Conservation (phyloP, 2,888 invertebrate genomes). For the Sinodicranocentrus sp. region DNA sequence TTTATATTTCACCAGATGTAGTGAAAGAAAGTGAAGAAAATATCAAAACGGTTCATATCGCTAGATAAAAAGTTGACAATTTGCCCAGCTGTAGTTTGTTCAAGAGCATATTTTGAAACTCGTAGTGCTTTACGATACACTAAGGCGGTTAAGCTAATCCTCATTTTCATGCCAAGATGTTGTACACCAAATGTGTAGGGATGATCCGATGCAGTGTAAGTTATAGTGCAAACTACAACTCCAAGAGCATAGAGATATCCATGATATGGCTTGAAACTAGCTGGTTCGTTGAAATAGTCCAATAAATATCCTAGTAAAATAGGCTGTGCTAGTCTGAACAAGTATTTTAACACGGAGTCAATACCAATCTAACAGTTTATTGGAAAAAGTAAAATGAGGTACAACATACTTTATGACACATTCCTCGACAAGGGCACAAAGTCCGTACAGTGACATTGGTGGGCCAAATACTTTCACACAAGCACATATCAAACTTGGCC, state of each 20-base stretch:
- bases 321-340: constrained; percentile 66
- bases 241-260: constrained; percentile 78
- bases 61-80: constrained; percentile 95
- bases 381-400: not conserved
- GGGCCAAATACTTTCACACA: constrained; percentile 42
- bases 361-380: no score
- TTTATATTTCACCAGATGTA: constrained; percentile 86
- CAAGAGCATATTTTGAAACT: constrained; percentile 59
- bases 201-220: constrained; percentile 82
- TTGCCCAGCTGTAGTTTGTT: constrained; percentile 83
- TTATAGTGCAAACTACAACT: constrained; percentile 77
- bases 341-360: no score
- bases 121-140: constrained; percentile 89
- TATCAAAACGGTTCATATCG: constrained; percentile 95
- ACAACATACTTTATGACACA: constrained; percentile 47
- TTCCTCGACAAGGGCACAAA: constrained; percentile 48
- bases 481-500: constrained; percentile 52
- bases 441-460: constrained; percentile 21
- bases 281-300: constrained; percentile 56
- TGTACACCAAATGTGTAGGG: constrained; percentile 80
- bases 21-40: constrained; percentile 93
- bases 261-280: constrained; percentile 70
- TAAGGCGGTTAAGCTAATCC: constrained; percentile 89
- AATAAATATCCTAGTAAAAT: constrained; percentile 66
- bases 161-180: constrained; percentile 88